Evolutionary conservation across 2,888 invertebrate genomes (phyloP), one percentile per base, ranked within the genome.

Genomic region (Philopedon plagiatum): DNA sequence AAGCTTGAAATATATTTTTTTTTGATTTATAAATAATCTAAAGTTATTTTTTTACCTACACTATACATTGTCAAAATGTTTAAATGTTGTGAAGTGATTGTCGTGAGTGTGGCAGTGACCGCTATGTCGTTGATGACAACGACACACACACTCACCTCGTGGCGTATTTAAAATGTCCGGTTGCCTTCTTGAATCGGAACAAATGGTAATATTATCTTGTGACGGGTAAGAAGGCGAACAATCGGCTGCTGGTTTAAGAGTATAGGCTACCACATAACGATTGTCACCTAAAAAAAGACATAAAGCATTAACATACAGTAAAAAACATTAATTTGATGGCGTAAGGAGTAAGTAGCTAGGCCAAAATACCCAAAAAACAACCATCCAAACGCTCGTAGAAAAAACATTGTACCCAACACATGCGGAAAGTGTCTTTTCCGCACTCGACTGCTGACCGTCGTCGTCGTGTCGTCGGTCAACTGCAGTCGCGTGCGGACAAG

Each of bases 221-320:
- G 78, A 75, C 9, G 75, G 75, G 19, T 73, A 73, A 26, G 78
- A 76, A 41, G 80, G 79, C 15, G 80, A 79, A 71, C 84, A 85
- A 61, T 85, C 85, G 3, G 82, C 77, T 9, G 90, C 89, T 11
- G 92, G 91, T 83, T 95, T 94, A 75, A 95, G 88, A 9, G 94
- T 94, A 79, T 95, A 95, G 9, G 94, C 94, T 18, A 95, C 94
- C 41, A 95, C 94, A 81, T 94, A 94, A 77, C 94, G 89, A 79
- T 94, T 91, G 78, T 94, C 94, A 0, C 79, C 75, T 75, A 58
- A 44, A 64, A 65, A 23, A 15, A 2, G 15, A 15, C 1, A 15
- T 7, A 5, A n/a, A n/a, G n/a, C n/a, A n/a, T n/a, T n/a, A n/a
- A n/a, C n/a, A n/a, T n/a, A n/a, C n/a, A n/a, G n/a, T n/a, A n/a